Percentiles rank a stretch among this genome's conserved stretches.
Conservation (phyloP, 2,797 vertebrate species). For the Monodelphis domestica region DNA sequence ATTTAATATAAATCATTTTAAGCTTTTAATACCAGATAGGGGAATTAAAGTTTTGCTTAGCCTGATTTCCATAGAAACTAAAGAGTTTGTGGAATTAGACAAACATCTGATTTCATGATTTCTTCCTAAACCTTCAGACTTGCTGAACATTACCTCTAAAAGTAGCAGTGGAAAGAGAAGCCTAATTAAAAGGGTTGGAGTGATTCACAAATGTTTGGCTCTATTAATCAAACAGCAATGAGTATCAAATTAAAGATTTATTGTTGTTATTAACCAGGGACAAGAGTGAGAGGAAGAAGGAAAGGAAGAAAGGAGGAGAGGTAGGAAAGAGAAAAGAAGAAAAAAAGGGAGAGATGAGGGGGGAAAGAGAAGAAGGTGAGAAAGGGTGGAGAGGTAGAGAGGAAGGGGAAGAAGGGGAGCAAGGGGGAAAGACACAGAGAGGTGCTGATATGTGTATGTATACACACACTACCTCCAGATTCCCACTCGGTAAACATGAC, state of each 20-base stretch:
- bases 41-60: slow-evolving; percentile 64
- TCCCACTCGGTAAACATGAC: slow-evolving; percentile 68
- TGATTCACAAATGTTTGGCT: slow-evolving; percentile 38
- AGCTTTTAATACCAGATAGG: slow-evolving; percentile 61
- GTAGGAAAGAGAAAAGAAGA: background rate
- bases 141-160: slow-evolving; percentile 61
- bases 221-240: slow-evolving; percentile 60
- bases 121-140: slow-evolving; percentile 53
- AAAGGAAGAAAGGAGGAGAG: slow-evolving; percentile 4
- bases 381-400: no score
- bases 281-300: slow-evolving; percentile 2
- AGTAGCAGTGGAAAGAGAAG: slow-evolving; percentile 46
- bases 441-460: slow-evolving; percentile 48
- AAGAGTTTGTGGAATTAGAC: slow-evolving; percentile 32
- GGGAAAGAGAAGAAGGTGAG: background rate
- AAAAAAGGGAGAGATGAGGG: background rate
- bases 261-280: slow-evolving; percentile 51
- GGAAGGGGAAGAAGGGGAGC: background rate
- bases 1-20: slow-evolving; percentile 45
- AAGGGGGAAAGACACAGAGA: slow-evolving; percentile 16
- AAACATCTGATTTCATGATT: slow-evolving; percentile 70
- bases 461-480: slow-evolving; percentile 66
- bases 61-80: slow-evolving; percentile 70
- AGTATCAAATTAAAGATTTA: slow-evolving; percentile 58
- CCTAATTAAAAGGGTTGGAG: slow-evolving; percentile 19